Evolutionary conservation across 2,888 invertebrate genomes (phyloP).

Genomic region (Drosophila mimica): DNA sequence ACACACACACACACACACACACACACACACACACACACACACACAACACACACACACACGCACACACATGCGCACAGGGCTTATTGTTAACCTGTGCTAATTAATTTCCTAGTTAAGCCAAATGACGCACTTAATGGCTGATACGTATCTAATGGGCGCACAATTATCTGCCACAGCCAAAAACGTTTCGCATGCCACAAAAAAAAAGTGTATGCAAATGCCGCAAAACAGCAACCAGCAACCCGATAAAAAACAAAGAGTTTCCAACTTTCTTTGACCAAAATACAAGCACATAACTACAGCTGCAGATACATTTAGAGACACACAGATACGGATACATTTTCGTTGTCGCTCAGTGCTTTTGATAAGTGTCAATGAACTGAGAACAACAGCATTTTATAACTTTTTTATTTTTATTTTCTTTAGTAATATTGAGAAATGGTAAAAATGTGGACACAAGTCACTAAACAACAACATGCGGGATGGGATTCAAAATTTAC

Average conservation of each 20-base stretch:
- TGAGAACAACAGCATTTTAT: conserved; percentile 17
- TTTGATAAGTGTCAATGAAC: conserved; percentile 70
- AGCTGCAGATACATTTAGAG: conserved; percentile 22
- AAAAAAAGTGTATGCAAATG: conserved; percentile 64
- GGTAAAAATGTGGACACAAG: conserved; percentile 39
- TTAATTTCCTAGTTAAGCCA: conserved; percentile 67
- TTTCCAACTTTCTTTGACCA: conserved; percentile 70
- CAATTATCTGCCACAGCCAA: conserved; percentile 61
- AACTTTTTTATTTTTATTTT: neutral
- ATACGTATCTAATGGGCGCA: conserved; percentile 72
- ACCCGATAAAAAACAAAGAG: conserved; percentile 46
- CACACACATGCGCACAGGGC: conserved; percentile 1
- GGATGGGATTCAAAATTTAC: conserved; percentile 73
- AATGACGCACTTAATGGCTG: conserved; percentile 73
- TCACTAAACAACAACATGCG: conserved; percentile 34
- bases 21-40: conserved; percentile 60
- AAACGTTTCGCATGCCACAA: conserved; percentile 62
- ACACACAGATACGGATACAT: conserved; percentile 35
- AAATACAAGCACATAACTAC: conserved; percentile 33
- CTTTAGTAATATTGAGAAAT: conserved; percentile 64
- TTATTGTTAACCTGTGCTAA: conserved; percentile 70
- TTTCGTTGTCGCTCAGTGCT: conserved; percentile 32
- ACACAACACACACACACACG: conserved; percentile 44
- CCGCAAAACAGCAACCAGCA: conserved; percentile 30
- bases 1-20: conserved; percentile 73